Base-by-base conservation (phyloP, 2,797 vertebrate genomes). In the Thalassophryne amazonica region DNA sequence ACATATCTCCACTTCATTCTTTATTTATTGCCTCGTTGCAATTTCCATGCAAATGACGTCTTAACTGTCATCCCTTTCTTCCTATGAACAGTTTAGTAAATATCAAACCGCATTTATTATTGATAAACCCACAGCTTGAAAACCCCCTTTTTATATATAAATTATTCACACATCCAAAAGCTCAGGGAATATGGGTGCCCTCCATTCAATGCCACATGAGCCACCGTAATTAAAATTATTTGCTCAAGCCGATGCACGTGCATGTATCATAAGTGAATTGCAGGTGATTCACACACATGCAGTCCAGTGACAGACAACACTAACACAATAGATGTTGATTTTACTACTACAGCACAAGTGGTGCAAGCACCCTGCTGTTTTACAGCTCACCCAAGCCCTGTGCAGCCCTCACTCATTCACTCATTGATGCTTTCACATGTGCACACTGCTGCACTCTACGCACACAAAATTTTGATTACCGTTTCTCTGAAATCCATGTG, bases 61-160 rank as follows among this genome's bases (percentile, higher is more conserved):
- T 88, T 87, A 88, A 88, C 82, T 83, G 84, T 86, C 84, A 75
- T 80, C 75, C 64, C 73, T 76, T 80, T 83, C 79, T 83, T 75
- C 66, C 77, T 64, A 63, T 59, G 70, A 90, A 87, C 85, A 88
- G 84, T 91, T 92, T 90, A 90, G 87, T 90, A 91, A 90, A 91
- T 91, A 91, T 91, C 88, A 90, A 88, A 87, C 78, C 72, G 63
- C 77, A 87, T 91, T 83, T 80, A 91, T 90, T 89, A 89, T 91
- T 90, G 90, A 91, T 87, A 88, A 87, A 83, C 76, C 83, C 72
- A 68, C 74, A 78, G 75, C 69, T 71, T 73, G 83, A 87, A 88
- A 73, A 12, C 28, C 64, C 60, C 69, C 69, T 76, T 82, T 86
- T 87, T 72, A 69, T 58, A 20, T 40, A 83, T 90, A 41, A 87